Evolutionary conservation across 1,140 invertebrate species (phyloP), one percentile per base, ranked within the genome.

Genomic region (Hirudo medicinalis): DNA sequence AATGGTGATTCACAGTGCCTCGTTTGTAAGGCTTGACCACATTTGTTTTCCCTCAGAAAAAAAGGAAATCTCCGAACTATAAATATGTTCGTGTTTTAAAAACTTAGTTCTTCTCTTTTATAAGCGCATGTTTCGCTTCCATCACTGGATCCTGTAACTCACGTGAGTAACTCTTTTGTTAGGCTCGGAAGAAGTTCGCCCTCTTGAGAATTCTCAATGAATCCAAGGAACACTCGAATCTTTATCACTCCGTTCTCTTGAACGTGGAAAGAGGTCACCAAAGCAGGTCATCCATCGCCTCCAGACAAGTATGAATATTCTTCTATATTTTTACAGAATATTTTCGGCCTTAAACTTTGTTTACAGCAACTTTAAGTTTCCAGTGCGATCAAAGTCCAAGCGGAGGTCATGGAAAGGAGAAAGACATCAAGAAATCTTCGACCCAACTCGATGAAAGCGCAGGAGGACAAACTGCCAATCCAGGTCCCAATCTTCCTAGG

Each of bases 391-490:
- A 63, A 15, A 32, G 22, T 63, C 22, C 22, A 63, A 63, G 17
- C 29, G 29, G 29, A 25, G 9, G 60, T 32, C 29, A 27, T 1
- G 60, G 60, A 32, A 32, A 13, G 15, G 29, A 11, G 13, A 13
- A 63, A 27, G 60, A 63, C 11, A 13, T 25, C 60, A 27, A 32
- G 9, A 63, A 25, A 27, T 63, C 60, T 5, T 13, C 60, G 13
- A 13, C 75, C 81, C 22, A 81, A 80, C 29, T 78, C 80, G 17
- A 81, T 82, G 57, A 80, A 81, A 2, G 85, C 96, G 75, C 92
- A 92, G 22, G 92, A 97, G 83, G 96, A 97, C 85, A 96, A 94
- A 83, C 87, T 94, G 72, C 92, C 93, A 82, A 89, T 89, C 68
- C 91, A 92, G 72, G 57, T 32, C 57, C 57, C 29, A 76, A 80